Evolutionary conservation across 2,113 vertebrate species (phyloP).

Genomic region (rat (Rattus norvegicus)): DNA sequence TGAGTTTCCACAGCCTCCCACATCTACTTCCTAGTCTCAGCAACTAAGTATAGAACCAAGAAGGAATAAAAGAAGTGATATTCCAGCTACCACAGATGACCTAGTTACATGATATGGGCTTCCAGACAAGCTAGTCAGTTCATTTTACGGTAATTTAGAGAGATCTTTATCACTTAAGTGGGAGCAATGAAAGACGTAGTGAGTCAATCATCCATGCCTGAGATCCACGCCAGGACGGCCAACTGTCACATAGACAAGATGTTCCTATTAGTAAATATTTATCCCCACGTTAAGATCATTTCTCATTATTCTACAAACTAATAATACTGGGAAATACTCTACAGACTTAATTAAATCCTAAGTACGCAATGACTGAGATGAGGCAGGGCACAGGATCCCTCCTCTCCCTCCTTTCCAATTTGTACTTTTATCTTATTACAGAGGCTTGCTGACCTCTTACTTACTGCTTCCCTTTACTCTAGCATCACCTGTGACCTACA

Average conservation of each 20-base stretch:
- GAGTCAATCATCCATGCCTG: background rate
- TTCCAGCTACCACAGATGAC: background rate
- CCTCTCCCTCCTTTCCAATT: background rate
- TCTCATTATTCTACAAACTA: slow-evolving; percentile 26
- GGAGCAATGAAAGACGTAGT: background rate
- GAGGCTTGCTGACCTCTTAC: background rate
- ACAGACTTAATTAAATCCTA: background rate
- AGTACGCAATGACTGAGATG: background rate
- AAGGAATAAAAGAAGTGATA: background rate
- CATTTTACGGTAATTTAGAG: background rate
- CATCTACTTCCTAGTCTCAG: background rate
- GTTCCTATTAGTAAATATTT: background rate
- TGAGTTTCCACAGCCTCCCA: background rate
- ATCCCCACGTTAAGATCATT: slow-evolving; percentile 14
- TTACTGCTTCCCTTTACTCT: background rate
- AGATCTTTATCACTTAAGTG: background rate
- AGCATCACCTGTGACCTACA: background rate
- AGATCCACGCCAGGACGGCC: background rate
- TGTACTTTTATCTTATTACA: background rate
- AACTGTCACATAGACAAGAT: background rate
- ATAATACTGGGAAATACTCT: background rate
- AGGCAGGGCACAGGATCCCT: background rate
- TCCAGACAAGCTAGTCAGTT: background rate
- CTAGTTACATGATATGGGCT: background rate
- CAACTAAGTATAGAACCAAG: background rate